Evolutionary conservation across 2,113 vertebrate genomes (phyloP), one percentile per base, ranked within the genome.

Genomic region (Pachyramphus minor): DNA sequence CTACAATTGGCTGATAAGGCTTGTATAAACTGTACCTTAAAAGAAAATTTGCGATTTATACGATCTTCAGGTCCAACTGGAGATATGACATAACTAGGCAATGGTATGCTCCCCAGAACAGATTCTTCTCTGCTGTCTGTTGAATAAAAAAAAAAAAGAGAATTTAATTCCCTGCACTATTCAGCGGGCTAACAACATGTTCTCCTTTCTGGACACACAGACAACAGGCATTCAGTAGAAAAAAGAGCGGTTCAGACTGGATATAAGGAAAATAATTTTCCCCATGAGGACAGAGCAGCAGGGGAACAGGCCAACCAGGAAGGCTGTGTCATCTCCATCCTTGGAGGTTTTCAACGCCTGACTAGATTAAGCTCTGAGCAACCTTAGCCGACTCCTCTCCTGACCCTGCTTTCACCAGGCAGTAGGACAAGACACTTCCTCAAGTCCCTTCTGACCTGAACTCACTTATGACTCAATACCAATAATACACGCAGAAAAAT

Each of bases 41-140:
- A 99, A 84, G 99, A 99, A 80, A 99, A 99, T 96, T 99, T 99
- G 94, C 99, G 99, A 97, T 98, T 99, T 90, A 99, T 99, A 62
- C 99, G 99, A 97, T 99, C 99, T 78, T 99, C 99, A 4, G 98
- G 97, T 84, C 98, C 98, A 87, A 99, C 98, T 4, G 99, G 98
- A 28, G 99, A 98, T 80, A 99, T 98, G 58, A 99, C 98, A 2
- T 99, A 99, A 97, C 99, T 99, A 90, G 99, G 99, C 91, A 99
- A 96, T 33, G 99, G 99, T 86, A 99, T 99, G 97, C 99, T 99
- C 7, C 99, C 99, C n/a, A 99, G 97, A 80, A 99, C 98, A 2
- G 97, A 98, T 97, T 99, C 99, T 95, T 99, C 99, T 98, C 99
- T 98, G 97, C 99, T 99, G 96, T 99, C 99, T 99, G 98, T 97